Conservation (phyloP, 2,113 vertebrate species). For the Brachirus orientalis region DNA sequence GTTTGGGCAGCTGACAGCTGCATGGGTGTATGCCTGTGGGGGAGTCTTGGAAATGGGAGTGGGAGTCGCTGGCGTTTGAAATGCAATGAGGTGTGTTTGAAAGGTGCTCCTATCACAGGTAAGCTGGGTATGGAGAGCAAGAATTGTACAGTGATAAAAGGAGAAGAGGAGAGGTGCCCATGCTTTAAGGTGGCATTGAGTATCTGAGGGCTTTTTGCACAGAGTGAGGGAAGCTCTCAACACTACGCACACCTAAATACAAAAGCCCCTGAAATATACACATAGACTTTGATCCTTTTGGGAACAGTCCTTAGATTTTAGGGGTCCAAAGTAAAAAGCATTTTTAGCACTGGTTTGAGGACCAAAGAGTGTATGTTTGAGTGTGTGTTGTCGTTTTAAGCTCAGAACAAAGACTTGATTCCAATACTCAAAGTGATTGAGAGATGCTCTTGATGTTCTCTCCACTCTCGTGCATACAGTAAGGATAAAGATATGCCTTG, state of each 20-base stretch:
- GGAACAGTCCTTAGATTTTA: conserved; percentile 76
- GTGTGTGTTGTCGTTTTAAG: conserved; percentile 41
- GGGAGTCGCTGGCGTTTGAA: conserved; percentile 83
- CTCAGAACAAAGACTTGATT: conserved; percentile 70
- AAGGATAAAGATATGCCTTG: conserved; percentile 77
- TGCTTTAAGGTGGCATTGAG: conserved; percentile 72
- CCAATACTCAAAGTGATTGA: conserved; percentile 64
- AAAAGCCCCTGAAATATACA: conserved; percentile 70
- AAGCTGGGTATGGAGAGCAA: conserved; percentile 71
- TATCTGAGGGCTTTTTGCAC: conserved; percentile 80
- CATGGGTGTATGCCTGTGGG: conserved; percentile 69
- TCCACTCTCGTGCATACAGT: conserved; percentile 69
- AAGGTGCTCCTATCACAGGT: conserved; percentile 85
- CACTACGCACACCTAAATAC: conserved; percentile 63
- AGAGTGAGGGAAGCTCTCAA: conserved; percentile 75
- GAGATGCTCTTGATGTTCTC: conserved; percentile 64
- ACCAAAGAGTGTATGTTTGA: conserved; percentile 44
- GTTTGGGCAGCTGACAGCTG: conserved; percentile 83
- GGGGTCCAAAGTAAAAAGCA: conserved; percentile 63
- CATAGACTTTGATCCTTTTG: conserved; percentile 82
- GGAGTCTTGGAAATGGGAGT: conserved; percentile 77
- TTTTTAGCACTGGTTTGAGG: conserved; percentile 55
- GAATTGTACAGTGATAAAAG: conserved; percentile 76
- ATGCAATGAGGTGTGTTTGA: conserved; percentile 85
- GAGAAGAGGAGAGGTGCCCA: conserved; percentile 70